Evolutionary conservation across 2,797 vertebrate species (phyloP).

Genomic region (Clarias pachynema): DNA sequence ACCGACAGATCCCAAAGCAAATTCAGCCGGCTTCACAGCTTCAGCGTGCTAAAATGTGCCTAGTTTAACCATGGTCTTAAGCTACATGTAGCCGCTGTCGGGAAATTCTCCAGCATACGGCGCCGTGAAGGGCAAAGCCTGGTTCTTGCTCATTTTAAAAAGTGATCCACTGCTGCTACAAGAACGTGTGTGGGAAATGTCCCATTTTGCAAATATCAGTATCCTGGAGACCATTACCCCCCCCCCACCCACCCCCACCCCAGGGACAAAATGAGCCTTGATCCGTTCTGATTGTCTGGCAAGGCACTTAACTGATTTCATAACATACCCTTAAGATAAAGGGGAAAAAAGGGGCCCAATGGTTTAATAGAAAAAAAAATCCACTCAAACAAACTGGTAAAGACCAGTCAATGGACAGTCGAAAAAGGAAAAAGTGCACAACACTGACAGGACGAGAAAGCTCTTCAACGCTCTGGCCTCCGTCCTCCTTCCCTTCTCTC

Average conservation of each 20-base stretch:
- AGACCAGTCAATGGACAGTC: not conserved
- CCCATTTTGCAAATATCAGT: slow-evolving; percentile 23
- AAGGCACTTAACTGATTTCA: not conserved
- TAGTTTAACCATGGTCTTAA: slow-evolving; percentile 3
- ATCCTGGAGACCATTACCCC: slow-evolving; percentile 8
- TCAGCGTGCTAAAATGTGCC: not conserved
- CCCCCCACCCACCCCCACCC: not conserved
- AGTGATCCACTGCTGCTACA: not conserved
- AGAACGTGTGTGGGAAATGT: not conserved
- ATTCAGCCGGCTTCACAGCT: slow-evolving; percentile 25
- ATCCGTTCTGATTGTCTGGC: not conserved
- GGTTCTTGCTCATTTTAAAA: slow-evolving; percentile 5
- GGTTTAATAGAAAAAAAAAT: not conserved
- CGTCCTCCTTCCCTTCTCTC: slow-evolving; percentile 53
- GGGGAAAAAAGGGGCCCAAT: not conserved
- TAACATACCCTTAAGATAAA: slow-evolving; percentile 12
- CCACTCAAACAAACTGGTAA: not conserved
- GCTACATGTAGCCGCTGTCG: not conserved
- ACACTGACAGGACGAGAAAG: slow-evolving; percentile 6
- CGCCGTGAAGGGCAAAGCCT: not conserved
- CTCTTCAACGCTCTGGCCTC: slow-evolving; percentile 33
- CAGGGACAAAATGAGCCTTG: not conserved
- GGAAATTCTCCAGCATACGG: not conserved
- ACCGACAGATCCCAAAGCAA: slow-evolving; percentile 34
- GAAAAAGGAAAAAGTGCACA: not conserved